A percentile compares a stretch with the other conserved stretches of the same genome.
phyloP scores from a whole-genome alignment of 2,113 vertebrate genomes.

The Urocolius indicus region DNA sequence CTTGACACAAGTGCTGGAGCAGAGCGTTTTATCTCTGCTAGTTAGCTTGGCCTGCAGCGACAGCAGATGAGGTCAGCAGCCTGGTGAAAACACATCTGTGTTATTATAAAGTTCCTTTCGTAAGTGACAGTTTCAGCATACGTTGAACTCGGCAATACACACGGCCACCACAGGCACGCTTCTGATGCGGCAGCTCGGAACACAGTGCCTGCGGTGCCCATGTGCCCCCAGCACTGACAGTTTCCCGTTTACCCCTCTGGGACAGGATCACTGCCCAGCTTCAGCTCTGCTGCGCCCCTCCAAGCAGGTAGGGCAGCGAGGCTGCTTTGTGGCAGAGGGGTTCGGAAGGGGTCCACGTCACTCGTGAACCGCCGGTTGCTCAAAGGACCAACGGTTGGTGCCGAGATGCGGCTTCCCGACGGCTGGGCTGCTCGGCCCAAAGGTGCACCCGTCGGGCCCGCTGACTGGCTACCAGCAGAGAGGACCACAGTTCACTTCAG shows the following conservation, averaged over 20 bases:
- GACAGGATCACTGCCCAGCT: neutral
- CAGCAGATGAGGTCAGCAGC: neutral
- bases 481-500: neutral
- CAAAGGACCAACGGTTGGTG: fast-evolving
- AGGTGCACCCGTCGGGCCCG: neutral
- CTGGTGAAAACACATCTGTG: neutral
- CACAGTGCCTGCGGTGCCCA: neutral
- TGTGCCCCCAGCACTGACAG: neutral
- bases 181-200: neutral
- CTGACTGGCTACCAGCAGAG: fast-evolving
- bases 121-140: neutral
- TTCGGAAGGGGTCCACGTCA: neutral
- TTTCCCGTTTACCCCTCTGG: neutral
- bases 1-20: neutral
- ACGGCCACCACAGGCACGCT: neutral
- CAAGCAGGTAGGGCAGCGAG: neutral
- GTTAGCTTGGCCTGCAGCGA: neutral
- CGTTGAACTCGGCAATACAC: neutral
- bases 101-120: neutral
- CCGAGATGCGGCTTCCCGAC: neutral
- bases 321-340: neutral
- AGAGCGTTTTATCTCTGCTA: neutral
- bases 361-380: neutral
- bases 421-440: neutral
- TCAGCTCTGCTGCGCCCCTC: neutral